Conservation (phyloP, 2,797 vertebrate genomes). For the Dryobates pubescens region DNA sequence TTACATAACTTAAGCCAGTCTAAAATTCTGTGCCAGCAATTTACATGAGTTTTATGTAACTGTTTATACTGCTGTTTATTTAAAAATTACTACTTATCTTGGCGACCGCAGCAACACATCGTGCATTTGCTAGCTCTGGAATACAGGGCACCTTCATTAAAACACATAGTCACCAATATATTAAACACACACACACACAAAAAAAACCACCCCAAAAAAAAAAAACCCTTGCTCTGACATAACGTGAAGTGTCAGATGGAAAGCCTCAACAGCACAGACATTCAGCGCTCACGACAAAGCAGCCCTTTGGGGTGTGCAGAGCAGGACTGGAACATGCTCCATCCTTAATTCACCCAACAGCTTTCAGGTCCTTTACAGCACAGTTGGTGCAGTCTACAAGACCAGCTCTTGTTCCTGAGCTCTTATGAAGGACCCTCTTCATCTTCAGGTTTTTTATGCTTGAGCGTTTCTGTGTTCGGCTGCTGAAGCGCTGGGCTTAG, state of each 20-base stretch:
- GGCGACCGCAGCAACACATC: conserved; percentile 69
- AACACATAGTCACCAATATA: conserved; percentile 69
- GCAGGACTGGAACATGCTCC: conserved; percentile 49
- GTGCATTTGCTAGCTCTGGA: conserved; percentile 70
- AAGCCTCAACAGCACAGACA: conserved; percentile 70
- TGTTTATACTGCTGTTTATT: conserved; percentile 77
- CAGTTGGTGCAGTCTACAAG: conserved; percentile 56
- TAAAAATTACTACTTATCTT: conserved; percentile 78
- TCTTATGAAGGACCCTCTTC: conserved; percentile 62
- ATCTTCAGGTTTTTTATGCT: conserved; percentile 12
- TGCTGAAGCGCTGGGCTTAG: background rate
- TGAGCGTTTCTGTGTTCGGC: background rate
- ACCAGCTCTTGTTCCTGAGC: conserved; percentile 52
- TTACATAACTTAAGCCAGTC: conserved; percentile 72
- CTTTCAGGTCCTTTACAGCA: conserved; percentile 50
- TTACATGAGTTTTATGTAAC: conserved; percentile 76
- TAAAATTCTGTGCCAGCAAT: conserved; percentile 72
- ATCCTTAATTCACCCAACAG: conserved; percentile 59
- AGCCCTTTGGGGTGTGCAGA: conserved; percentile 54
- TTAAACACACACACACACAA: conserved; percentile 43
- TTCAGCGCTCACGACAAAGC: conserved; percentile 61
- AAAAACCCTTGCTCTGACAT: conserved; percentile 54
- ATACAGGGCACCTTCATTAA: conserved; percentile 76
- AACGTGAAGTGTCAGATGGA: conserved; percentile 72
- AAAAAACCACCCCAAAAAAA: background rate